Percentiles rank a stretch among this genome's conserved stretches.
Conservation (phyloP, 2,888 invertebrate species). For the Graphium colonna region DNA sequence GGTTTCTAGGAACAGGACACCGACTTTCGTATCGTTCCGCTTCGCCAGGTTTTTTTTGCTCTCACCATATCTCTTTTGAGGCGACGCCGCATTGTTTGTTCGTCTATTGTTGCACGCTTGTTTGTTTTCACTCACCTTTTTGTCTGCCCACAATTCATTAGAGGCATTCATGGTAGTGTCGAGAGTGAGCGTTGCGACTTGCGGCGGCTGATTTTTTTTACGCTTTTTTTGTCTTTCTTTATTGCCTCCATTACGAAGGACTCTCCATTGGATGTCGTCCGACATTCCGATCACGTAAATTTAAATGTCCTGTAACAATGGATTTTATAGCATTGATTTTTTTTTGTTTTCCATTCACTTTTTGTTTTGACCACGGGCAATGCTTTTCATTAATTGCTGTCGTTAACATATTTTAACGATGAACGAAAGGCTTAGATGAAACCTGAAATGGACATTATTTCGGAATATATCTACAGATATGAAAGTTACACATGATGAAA, state of each 20-base stretch:
- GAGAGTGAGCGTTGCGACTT: constrained; percentile 20
- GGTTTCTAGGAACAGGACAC: not conserved
- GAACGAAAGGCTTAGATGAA: too few species aligned
- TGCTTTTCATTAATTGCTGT: too few species aligned
- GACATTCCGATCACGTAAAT: not conserved
- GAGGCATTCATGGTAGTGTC: constrained; percentile 31
- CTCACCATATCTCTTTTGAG: constrained; percentile 41
- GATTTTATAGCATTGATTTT: not conserved
- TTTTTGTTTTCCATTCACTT: not conserved
- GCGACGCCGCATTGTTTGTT: constrained; percentile 39
- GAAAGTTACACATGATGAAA: too few species aligned
- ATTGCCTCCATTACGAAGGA: constrained; percentile 4
- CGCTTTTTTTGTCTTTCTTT: constrained; percentile 9
- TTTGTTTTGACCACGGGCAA: too few species aligned
- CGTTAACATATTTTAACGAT: too few species aligned
- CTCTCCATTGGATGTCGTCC: not conserved
- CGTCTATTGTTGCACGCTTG: constrained; percentile 39
- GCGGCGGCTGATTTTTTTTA: not conserved
- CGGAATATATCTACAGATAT: too few species aligned
- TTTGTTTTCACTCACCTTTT: constrained; percentile 43
- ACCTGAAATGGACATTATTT: too few species aligned
- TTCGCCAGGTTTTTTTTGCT: constrained; percentile 26
- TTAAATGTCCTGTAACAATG: not conserved
- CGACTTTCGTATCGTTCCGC: constrained; percentile 5
- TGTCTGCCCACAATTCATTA: constrained; percentile 40